These are phyloP conservation scores for Dolichomitus sp. DNA, from an alignment of 2,888 invertebrate genomes.

Conservation along the genomic window DNA sequence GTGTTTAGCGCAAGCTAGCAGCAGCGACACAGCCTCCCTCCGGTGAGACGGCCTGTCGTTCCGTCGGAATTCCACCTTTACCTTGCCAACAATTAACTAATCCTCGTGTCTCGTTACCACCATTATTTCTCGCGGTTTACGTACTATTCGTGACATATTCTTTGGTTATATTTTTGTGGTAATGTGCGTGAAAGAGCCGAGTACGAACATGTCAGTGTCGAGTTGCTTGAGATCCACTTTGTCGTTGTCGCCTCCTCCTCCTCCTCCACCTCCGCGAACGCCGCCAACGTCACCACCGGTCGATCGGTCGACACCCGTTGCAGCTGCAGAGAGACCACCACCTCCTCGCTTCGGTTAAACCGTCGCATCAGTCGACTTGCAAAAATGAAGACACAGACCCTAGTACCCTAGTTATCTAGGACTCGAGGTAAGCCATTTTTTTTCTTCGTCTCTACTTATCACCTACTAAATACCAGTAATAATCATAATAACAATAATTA, in stretches of 20 bases:
- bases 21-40: conserved; percentile 78
- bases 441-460: neutral
- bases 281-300: conserved; percentile 73
- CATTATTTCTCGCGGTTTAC: neutral
- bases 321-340: conserved; percentile 55
- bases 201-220: conserved; percentile 21
- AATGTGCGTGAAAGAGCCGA: neutral
- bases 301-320: conserved; percentile 83
- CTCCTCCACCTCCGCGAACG: conserved; percentile 17
- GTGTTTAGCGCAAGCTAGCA: conserved; percentile 30
- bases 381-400: conserved; percentile 77
- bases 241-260: conserved; percentile 18
- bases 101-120: neutral
- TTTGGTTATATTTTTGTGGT: neutral
- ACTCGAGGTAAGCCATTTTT: conserved; percentile 74
- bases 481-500: too few species aligned
- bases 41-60: conserved; percentile 25
- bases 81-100: neutral
- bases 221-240: conserved; percentile 31
- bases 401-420: conserved; percentile 72
- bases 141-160: neutral
- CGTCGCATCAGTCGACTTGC: conserved; percentile 41
- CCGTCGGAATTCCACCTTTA: neutral
- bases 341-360: conserved; percentile 51
- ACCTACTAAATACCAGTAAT: too few species aligned